phyloP scores from a whole-genome alignment of 2,797 vertebrate species.

The Phataginus tricuspis region DNA sequence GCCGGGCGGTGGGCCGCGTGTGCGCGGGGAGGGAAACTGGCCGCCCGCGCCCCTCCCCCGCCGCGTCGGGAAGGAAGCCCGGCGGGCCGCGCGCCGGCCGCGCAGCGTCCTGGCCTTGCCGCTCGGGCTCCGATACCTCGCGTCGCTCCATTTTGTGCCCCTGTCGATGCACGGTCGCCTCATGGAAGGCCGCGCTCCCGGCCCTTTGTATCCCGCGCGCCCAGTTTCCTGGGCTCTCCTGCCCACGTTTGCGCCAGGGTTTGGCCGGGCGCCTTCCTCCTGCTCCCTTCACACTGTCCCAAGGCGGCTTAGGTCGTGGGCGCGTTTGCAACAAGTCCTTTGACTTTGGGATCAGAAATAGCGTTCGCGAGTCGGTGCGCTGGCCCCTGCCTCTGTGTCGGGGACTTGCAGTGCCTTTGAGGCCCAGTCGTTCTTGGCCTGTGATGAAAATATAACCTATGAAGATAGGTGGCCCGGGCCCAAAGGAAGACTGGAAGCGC shows the following conservation, averaged over 20 bases:
- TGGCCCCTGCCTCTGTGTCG: background rate
- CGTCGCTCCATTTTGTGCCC: constrained; percentile 72
- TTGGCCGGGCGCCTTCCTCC: background rate
- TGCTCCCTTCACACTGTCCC: background rate
- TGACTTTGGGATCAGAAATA: background rate
- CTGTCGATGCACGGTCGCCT: constrained; percentile 55
- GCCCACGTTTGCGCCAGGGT: background rate
- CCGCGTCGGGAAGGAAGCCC: background rate
- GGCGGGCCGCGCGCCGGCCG: constrained; percentile 26
- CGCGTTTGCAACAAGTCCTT: constrained; percentile 72
- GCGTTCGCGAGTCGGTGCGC: background rate
- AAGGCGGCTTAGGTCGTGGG: background rate
- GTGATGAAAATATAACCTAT: background rate
- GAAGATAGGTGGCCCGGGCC: background rate
- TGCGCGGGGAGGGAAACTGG: constrained; percentile 52
- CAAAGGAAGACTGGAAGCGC: background rate
- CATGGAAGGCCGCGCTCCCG: constrained; percentile 76
- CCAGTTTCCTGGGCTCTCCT: background rate
- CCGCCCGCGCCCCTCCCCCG: background rate
- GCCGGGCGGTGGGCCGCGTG: constrained; percentile 57
- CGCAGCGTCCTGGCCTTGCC: background rate
- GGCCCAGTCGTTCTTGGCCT: background rate
- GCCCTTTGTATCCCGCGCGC: constrained; percentile 82
- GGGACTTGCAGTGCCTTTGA: background rate
- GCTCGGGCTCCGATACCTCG: constrained; percentile 62